These are phyloP conservation scores for Manduca sexta DNA, from an alignment of 1,140 invertebrate species.

Conservation along the genomic window DNA sequence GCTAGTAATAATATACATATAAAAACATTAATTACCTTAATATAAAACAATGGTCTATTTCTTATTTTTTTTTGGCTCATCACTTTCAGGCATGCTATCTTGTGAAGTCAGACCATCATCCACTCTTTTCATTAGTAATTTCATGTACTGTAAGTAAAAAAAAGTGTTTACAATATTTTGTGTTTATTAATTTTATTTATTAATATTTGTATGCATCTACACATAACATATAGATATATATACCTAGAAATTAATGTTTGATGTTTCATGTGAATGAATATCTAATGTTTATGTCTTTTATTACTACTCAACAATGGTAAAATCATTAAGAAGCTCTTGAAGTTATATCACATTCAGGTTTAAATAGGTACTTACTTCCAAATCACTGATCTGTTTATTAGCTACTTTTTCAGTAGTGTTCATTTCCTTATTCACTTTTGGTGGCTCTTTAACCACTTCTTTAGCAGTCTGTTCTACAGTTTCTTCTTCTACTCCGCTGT, in stretches of 20 bases:
- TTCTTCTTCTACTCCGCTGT: conserved; percentile 51
- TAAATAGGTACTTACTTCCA: conserved; percentile 73
- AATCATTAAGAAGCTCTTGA: too few relatives aligned
- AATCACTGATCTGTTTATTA: conserved; percentile 80
- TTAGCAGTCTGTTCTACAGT: conserved; percentile 2
- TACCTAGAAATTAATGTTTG: too few relatives aligned
- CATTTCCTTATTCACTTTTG: not conserved
- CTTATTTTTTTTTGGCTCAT: conserved; percentile 50
- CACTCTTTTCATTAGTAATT: conserved; percentile 72
- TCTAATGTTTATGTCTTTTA: too few relatives aligned
- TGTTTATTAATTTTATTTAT: too few relatives aligned
- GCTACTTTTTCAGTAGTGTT: conserved; percentile 70
- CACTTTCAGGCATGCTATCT: conserved; percentile 28
- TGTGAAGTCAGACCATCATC: conserved; percentile 29
- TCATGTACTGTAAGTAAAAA: conserved; percentile 74
- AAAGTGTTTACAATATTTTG: too few relatives aligned
- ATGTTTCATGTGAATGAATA: too few relatives aligned
- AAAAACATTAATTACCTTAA: conserved; percentile 75
- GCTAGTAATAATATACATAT: too few relatives aligned
- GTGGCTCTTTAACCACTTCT: not conserved
- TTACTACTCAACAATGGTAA: too few relatives aligned
- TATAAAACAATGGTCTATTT: conserved; percentile 75
- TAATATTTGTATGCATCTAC: too few relatives aligned
- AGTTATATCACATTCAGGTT: too few relatives aligned
- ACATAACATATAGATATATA: too few relatives aligned